Base-by-base conservation (phyloP, 92 coral and sea anemone species). In the Muricea muricata region DNA sequence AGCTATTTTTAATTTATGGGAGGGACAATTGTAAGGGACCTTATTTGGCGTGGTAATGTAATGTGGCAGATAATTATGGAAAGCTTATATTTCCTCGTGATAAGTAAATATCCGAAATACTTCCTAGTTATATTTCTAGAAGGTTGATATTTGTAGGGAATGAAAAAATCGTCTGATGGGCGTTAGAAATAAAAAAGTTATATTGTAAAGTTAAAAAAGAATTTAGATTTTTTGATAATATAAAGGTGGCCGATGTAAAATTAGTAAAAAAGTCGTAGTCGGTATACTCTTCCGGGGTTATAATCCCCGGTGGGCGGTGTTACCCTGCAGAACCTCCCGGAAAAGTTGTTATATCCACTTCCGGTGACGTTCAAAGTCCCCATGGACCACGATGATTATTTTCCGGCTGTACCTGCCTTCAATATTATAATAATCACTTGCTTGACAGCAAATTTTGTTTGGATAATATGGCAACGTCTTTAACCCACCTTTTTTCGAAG, bases 401-500 rank as follows among this genome's bases (percentile, higher is more conserved):
- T 11, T 48, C 56, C 56, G 56, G 56, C 56, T 61, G 46, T 35
- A 40, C 75, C 75, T 40, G 50, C n/a, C 40, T 67, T 31, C 70
- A n/a, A 61, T n/a, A 61, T 61, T 31, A 4, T 60, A 0, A 60
- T 60, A 8, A 60, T 11, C 17, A 24, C 32, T 34, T 29, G 34
- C 26, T 28, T 23, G 68, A 23, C 34, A 60, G 68, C 32, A 29
- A 11, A 24, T 18, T 67, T 67, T 11, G 74, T 35, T 67, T 30
- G 30, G 41, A 30, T 7, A 14, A 42, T 10, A 77, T 77, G 82
- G 82, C 82, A 0, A 77, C 82, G 1, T 54, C 82, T 29, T 76
- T 96, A 63, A 93, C 99, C 4, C 96, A 94, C 68, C 88, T 96
- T 68, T 96, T 96, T 32, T 92, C 97, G 25, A 96, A 96, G 79